A percentile compares a stretch with the other conserved stretches of the same genome.
Conservation (phyloP, 2,888 invertebrate genomes). For the Pachycephus smyrnensis region DNA sequence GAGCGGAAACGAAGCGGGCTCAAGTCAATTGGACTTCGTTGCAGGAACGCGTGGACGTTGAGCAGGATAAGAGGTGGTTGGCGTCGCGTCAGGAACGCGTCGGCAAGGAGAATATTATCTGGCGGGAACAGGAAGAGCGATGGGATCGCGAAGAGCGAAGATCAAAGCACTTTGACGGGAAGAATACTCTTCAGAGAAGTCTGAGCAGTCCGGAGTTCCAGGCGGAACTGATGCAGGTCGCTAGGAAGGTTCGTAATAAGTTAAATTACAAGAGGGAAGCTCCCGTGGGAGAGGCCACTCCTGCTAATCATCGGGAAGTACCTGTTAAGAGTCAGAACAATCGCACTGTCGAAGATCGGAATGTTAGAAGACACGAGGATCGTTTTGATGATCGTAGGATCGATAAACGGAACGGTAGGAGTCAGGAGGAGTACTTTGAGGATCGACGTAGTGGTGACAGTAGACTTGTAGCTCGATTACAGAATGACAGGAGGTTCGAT, state of each 20-base stretch:
- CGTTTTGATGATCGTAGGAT: constrained; percentile 31
- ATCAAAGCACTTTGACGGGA: constrained; percentile 55
- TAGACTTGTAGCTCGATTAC: constrained; percentile 17
- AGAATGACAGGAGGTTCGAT: constrained; percentile 25
- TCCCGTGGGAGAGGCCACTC: constrained; percentile 39
- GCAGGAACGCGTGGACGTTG: constrained; percentile 36
- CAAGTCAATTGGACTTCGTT: constrained; percentile 46
- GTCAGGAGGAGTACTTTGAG: constrained; percentile 32
- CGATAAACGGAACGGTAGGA: constrained; percentile 38
- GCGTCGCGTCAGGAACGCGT: constrained; percentile 27
- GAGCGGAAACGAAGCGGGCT: constrained; percentile 76
- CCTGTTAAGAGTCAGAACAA: constrained; percentile 22
- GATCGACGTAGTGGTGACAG: constrained; percentile 36
- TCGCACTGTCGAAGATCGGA: constrained; percentile 19
- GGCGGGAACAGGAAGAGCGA: constrained; percentile 33
- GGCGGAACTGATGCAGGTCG: constrained; percentile 67
- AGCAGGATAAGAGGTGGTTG: constrained; percentile 31
- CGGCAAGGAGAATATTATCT: constrained; percentile 27
- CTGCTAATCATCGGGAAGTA: constrained; percentile 23
- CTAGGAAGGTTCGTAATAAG: constrained; percentile 53
- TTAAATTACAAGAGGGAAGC: constrained; percentile 42
- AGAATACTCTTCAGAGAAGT: constrained; percentile 65
- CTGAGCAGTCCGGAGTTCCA: constrained; percentile 70
- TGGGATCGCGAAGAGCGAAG: constrained; percentile 32
- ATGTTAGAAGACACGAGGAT: constrained; percentile 40